Evolutionary conservation across 1,140 invertebrate species (phyloP).

Genomic region (Penaeus japonicus): DNA sequence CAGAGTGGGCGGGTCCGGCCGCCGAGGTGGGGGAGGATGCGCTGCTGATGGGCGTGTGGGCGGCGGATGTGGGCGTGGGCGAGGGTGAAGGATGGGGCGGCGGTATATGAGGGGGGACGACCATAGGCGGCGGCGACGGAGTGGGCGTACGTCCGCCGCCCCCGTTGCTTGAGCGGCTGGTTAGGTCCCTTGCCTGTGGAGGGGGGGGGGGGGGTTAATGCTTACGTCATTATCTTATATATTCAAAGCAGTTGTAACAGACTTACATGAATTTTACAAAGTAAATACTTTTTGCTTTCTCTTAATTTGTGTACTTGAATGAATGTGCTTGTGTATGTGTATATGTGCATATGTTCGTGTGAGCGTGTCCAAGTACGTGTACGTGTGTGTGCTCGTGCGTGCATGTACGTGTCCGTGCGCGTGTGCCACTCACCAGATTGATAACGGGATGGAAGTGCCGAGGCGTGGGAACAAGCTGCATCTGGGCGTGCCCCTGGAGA

Average conservation of each 20-base stretch:
- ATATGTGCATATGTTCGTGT: not conserved
- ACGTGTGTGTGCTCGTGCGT: no score
- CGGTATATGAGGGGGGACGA: slow-evolving; percentile 40
- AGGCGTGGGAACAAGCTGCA: slow-evolving; percentile 21
- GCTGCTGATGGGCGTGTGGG: slow-evolving; percentile 31
- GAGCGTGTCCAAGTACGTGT: no score
- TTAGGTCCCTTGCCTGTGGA: slow-evolving; percentile 48
- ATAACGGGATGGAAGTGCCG: slow-evolving; percentile 55
- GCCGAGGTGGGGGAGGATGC: slow-evolving; percentile 33
- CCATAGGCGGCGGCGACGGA: slow-evolving; percentile 53
- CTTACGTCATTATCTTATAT: no score
- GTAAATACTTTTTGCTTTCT: no score
- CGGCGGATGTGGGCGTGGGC: slow-evolving; percentile 35
- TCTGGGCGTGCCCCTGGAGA: not conserved
- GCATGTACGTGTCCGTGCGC: no score
- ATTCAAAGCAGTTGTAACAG: no score
- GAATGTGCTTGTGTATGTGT: not conserved
- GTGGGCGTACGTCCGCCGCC: slow-evolving; percentile 31
- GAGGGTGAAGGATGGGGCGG: slow-evolving; percentile 55
- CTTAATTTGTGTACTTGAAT: not conserved
- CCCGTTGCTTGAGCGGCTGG: slow-evolving; percentile 49
- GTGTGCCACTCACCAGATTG: slow-evolving; percentile 36
- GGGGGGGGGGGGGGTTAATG: not conserved
- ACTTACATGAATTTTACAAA: no score
- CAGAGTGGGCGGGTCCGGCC: slow-evolving; percentile 61